These are phyloP conservation scores for Physocephala rufipes DNA, from an alignment of 2,888 invertebrate genomes.

Conservation along the genomic window DNA sequence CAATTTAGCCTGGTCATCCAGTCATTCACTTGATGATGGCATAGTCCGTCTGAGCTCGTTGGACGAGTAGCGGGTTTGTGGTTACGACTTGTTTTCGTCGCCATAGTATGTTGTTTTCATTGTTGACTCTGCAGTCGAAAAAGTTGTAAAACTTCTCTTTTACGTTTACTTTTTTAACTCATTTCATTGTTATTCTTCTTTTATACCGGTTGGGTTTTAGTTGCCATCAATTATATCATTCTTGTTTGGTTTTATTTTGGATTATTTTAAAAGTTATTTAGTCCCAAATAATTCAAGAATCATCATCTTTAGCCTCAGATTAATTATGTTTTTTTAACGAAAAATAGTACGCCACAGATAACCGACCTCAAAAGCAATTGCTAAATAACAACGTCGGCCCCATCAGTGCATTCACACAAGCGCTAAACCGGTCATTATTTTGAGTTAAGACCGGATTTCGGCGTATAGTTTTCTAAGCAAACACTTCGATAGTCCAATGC, in stretches of 20 bases:
- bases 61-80: neutral
- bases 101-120: slow-evolving; percentile 6
- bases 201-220: neutral
- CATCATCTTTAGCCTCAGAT: neutral
- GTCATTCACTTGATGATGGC: neutral
- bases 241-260: neutral
- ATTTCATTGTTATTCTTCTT: slow-evolving; percentile 1
- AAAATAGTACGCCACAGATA: neutral
- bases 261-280: neutral
- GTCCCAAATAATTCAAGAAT: too few species aligned
- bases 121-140: slow-evolving; percentile 11
- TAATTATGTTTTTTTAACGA: neutral
- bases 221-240: neutral
- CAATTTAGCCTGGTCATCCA: slow-evolving; percentile 7
- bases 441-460: too few species aligned
- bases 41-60: neutral
- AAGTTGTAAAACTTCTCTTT: slow-evolving; percentile 26
- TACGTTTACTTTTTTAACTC: slow-evolving; percentile 11
- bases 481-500: too few species aligned
- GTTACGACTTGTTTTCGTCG: neutral
- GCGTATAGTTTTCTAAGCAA: too few species aligned
- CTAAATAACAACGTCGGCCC: neutral
- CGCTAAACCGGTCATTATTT: too few species aligned
- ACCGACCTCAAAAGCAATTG: neutral
- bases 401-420: too few species aligned